Evolutionary conservation across 2,797 vertebrate genomes (phyloP).

Genomic region (Ctenopoma kingsleyae): DNA sequence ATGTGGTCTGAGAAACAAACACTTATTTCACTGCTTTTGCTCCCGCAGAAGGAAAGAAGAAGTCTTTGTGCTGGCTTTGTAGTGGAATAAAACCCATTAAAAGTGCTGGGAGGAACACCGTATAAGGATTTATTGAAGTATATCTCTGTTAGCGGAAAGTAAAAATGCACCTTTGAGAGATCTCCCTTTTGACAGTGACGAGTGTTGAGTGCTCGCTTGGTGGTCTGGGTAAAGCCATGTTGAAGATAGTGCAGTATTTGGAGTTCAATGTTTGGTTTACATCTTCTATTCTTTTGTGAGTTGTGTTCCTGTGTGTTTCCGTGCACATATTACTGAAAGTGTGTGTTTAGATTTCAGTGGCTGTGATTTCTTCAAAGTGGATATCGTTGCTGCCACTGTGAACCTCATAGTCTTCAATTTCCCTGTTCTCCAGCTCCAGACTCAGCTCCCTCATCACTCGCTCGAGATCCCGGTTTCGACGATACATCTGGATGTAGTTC

Average conservation of each 20-base stretch:
- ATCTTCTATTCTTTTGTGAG: slow-evolving; percentile 35
- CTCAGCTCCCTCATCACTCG: slow-evolving; percentile 93
- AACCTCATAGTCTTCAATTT: slow-evolving; percentile 88
- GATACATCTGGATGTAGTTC: slow-evolving; percentile 99
- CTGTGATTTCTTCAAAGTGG: slow-evolving; percentile 89
- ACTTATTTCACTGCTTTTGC: slow-evolving; percentile 44
- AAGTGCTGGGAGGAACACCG: slow-evolving; percentile 25
- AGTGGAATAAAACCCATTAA: slow-evolving; percentile 55
- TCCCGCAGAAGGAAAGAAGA: slow-evolving; percentile 41
- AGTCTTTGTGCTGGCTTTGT: slow-evolving; percentile 78
- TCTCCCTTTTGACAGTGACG: slow-evolving; percentile 56
- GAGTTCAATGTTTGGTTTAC: slow-evolving; percentile 47
- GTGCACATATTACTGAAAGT: slow-evolving; percentile 34
- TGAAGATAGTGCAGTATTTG: slow-evolving; percentile 58
- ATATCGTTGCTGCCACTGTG: slow-evolving; percentile 94
- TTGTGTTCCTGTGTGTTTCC: slow-evolving; percentile 38
- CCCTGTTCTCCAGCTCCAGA: slow-evolving; percentile 92
- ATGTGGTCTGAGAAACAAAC: slow-evolving; percentile 44
- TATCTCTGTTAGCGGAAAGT: slow-evolving; percentile 40
- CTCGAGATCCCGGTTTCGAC: slow-evolving; percentile 94
- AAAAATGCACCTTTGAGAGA: slow-evolving; percentile 63
- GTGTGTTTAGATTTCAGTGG: slow-evolving; percentile 84
- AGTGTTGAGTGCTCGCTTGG: slow-evolving; percentile 50
- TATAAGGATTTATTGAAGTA: slow-evolving; percentile 39
- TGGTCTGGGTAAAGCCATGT: slow-evolving; percentile 58